Conservation (phyloP, 2,888 invertebrate genomes). For the Flexamia atlantica region DNA sequence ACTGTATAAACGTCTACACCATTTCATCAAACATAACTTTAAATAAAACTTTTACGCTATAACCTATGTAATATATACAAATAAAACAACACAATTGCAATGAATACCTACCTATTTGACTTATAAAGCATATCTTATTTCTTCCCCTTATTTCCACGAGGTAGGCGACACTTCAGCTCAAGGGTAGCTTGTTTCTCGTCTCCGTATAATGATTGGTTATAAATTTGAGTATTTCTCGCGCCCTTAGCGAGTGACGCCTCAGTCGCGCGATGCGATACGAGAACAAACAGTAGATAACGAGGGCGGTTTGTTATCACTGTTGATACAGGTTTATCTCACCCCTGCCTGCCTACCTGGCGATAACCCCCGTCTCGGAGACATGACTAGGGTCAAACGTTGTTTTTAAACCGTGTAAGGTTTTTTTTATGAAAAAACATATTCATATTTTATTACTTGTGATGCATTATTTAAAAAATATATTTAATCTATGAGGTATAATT, state of each 20-base stretch:
- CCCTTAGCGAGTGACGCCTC: conserved; percentile 5
- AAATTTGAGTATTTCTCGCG: conserved; percentile 25
- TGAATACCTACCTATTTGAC: no score
- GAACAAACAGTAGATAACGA: conserved; percentile 46
- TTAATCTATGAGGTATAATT: no score
- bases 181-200: conserved; percentile 31
- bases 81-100: no score
- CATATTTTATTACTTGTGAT: no score
- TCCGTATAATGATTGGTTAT: conserved; percentile 20
- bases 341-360: background rate
- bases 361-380: background rate
- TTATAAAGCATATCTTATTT: conserved; percentile 5
- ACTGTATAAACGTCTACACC: no score
- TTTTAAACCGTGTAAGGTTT: no score
- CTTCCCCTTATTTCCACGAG: background rate
- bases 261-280: conserved; percentile 23
- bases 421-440: no score
- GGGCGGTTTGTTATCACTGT: conserved; percentile 43
- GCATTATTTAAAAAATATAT: no score
- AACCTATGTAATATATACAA: no score
- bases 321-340: conserved; percentile 30
- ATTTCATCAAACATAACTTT: no score
- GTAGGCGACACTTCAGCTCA: conserved; percentile 33
- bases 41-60: no score
- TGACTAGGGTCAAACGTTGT: no score